phyloP scores from a whole-genome alignment of 2,888 invertebrate species.

The Parnassius glacialis region DNA sequence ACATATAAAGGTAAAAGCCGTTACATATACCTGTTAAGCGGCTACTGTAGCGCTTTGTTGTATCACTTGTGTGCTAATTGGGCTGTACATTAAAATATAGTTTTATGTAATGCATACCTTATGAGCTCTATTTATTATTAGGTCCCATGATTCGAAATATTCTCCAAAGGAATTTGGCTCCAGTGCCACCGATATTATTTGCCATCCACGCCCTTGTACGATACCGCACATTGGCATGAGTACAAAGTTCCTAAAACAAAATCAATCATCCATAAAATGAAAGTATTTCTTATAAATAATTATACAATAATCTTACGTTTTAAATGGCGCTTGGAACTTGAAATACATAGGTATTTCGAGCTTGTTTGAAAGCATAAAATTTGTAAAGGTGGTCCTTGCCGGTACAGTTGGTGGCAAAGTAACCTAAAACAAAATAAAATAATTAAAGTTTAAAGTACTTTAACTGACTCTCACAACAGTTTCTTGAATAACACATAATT shows the following conservation, averaged over 20 bases:
- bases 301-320: constrained; percentile 53
- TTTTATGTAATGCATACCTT: constrained; percentile 44
- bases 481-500: no score
- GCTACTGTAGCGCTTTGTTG: no score
- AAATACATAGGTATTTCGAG: constrained; percentile 65
- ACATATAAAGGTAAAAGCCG: no score
- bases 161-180: constrained; percentile 64
- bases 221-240: constrained; percentile 72
- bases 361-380: constrained; percentile 70
- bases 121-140: constrained; percentile 60
- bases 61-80: no score
- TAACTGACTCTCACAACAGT: no score
- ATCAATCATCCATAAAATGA: neutral
- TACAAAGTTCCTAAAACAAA: constrained; percentile 48
- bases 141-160: constrained; percentile 69
- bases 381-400: constrained; percentile 59
- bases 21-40: no score
- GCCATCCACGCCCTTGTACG: constrained; percentile 66
- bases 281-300: neutral
- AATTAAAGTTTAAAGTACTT: neutral
- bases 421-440: constrained; percentile 43
- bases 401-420: constrained; percentile 72
- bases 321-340: constrained; percentile 57
- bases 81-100: no score
- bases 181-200: constrained; percentile 69